Evolutionary conservation across 2,888 invertebrate species (phyloP), one percentile per base, ranked within the genome.

Genomic region (Drosophila paramelanica): DNA sequence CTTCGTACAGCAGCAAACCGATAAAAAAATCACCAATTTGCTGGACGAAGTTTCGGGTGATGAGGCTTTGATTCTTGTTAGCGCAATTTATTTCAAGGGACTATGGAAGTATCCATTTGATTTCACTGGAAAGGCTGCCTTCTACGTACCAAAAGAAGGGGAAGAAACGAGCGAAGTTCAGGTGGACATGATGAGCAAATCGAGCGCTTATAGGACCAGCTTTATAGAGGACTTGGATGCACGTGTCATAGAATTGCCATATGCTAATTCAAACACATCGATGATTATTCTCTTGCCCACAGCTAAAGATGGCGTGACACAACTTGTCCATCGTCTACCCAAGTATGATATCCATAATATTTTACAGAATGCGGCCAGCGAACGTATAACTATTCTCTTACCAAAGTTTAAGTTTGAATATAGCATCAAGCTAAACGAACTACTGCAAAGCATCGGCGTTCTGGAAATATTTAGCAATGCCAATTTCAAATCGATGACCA

Each of bases 351-450:
- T 31, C 31, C 10, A 31, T 10, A 31, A 10, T 10, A 2, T 10
- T 31, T 10, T 31, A 10, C 8, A 10, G 2, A 8, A 31, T 31
- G 0, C 31, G 8, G 3, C 0, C 10, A 10, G 10, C 10, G 10
- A 31, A 3, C 10, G 2, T 10, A 2, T 31, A 31, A 31, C 1
- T 1, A 3, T 39, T 5, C 27, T 5, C 5, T n/a, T 53, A 10
- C 53, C 53, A 20, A 53, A 33, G 13, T 42, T 53, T 10, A 33
- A 43, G n/a, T 43, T 53, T 33, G 53, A 53, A n/a, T 53, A 23
- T 5, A 8, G 6, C 1, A 20, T 53, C 1, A 4, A 20, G 2
- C 20, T 53, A 5, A 53, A 13, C 3, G 11, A 23, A 10, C 8
- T 43, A 1, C 42, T 42, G 2, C 13, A 42, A 23, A 27, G 7